A percentile compares a stretch with the other conserved stretches of the same genome.
phyloP scores from a whole-genome alignment of 2,888 invertebrate species.

The Eristalis tenax region DNA sequence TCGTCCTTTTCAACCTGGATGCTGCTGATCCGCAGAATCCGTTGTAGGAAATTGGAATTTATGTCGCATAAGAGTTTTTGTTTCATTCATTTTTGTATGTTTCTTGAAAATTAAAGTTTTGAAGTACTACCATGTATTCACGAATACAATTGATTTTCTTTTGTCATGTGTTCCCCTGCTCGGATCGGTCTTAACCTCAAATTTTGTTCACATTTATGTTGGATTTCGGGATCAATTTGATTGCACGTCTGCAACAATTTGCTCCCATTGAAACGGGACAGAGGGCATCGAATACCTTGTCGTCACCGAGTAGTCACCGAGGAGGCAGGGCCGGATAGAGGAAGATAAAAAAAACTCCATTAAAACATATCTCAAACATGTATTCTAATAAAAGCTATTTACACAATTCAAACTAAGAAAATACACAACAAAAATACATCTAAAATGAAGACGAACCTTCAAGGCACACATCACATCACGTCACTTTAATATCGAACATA shows the following conservation, averaged over 20 bases:
- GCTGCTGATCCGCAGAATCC: too few species aligned
- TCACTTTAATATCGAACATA: neutral
- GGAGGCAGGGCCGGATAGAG: too few species aligned
- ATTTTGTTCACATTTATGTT: too few species aligned
- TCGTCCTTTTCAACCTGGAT: neutral
- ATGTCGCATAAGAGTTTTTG: slow-evolving; percentile 12
- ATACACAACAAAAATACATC: slow-evolving; percentile 6
- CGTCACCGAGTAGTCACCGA: too few species aligned
- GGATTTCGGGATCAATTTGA: too few species aligned
- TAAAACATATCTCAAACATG: neutral
- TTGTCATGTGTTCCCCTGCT: neutral
- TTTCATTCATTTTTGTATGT: slow-evolving; percentile 19
- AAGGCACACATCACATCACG: slow-evolving; percentile 35
- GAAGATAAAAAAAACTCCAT: neutral
- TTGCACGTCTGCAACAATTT: too few species aligned
- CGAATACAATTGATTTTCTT: neutral
- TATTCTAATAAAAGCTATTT: slow-evolving; percentile 7
- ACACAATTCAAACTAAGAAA: neutral
- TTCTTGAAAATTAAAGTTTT: slow-evolving; percentile 48
- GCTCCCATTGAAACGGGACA: too few species aligned
- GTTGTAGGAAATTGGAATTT: slow-evolving; percentile 41
- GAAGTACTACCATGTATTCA: slow-evolving; percentile 37
- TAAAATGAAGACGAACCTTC: slow-evolving; percentile 7
- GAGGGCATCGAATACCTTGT: too few species aligned
- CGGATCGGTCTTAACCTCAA: too few species aligned